Evolutionary conservation across 1,140 invertebrate genomes (phyloP).

Genomic region (Drosophila sproati): DNA sequence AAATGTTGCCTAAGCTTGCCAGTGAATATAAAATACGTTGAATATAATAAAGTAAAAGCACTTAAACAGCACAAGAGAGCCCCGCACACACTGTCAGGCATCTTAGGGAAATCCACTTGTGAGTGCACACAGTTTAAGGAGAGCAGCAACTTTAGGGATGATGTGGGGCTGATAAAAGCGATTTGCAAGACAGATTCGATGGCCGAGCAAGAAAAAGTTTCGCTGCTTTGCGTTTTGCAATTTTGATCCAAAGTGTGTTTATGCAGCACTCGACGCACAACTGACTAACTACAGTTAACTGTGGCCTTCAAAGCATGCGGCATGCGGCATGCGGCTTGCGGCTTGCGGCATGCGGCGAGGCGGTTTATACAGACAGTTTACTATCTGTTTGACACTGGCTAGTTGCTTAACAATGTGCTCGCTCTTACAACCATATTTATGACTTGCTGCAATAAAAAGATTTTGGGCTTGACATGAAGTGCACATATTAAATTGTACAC

Average conservation of each 20-base stretch:
- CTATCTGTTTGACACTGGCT: not conserved
- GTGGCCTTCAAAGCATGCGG: constrained; percentile 1
- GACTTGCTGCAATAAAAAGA: constrained; percentile 36
- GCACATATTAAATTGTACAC: constrained; percentile 41
- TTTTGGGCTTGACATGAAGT: constrained; percentile 40
- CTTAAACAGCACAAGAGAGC: not conserved
- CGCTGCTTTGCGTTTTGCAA: constrained; percentile 12
- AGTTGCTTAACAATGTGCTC: constrained; percentile 34
- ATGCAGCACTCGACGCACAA: constrained; percentile 35
- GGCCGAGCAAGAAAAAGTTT: constrained; percentile 27
- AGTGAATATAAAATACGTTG: not conserved
- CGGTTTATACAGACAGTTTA: constrained; percentile 23
- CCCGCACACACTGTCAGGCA: not conserved
- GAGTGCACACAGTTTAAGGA: constrained; percentile 4
- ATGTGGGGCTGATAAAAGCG: not conserved
- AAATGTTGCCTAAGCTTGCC: not conserved
- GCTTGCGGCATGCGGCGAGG: not conserved
- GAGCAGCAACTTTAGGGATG: not conserved
- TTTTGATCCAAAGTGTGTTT: constrained; percentile 43
- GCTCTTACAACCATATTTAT: constrained; percentile 32
- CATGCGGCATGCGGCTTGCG: not conserved
- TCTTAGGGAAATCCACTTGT: not conserved
- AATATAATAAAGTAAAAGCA: not conserved
- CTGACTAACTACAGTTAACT: constrained; percentile 12
- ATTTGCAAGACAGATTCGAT: not conserved